Conservation (phyloP, 2,888 invertebrate genomes). For the Mythimna ferrago region DNA sequence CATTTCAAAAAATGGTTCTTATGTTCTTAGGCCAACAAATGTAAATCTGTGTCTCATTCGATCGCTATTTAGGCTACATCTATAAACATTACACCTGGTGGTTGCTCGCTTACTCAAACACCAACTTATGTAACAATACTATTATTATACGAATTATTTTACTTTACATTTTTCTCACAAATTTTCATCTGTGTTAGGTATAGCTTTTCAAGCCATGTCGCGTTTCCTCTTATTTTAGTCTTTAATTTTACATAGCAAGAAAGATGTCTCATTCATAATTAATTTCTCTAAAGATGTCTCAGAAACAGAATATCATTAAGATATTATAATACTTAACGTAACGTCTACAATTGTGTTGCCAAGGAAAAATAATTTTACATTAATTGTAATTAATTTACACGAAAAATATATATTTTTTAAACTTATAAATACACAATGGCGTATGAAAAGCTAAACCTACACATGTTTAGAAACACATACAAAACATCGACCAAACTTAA, state of each 20-base stretch:
- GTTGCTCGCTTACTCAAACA: conserved; percentile 71
- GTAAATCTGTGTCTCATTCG: conserved; percentile 48
- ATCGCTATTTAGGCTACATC: conserved; percentile 64
- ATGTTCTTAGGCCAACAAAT: conserved; percentile 58
- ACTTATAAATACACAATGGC: neutral
- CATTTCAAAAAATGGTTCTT: conserved; percentile 38
- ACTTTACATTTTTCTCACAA: conserved; percentile 30
- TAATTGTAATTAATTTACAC: neutral
- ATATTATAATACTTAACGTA: neutral
- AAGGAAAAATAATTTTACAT: neutral
- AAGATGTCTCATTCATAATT: neutral
- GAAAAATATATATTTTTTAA: neutral
- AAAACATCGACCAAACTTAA: conserved; percentile 47
- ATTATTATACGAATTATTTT: conserved; percentile 34
- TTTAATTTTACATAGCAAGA: too few species aligned
- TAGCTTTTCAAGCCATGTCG: conserved; percentile 23
- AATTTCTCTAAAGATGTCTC: neutral
- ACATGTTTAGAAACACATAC: conserved; percentile 22
- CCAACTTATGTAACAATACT: conserved; percentile 53
- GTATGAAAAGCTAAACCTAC: conserved; percentile 35
- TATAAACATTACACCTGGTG: conserved; percentile 74
- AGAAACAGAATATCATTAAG: neutral
- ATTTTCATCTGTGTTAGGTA: conserved; percentile 40
- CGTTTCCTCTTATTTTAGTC: neutral
- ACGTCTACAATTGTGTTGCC: neutral